Evolutionary conservation across 2,113 vertebrate species (phyloP), one percentile per base, ranked within the genome.

Genomic region (Motacilla alba): DNA sequence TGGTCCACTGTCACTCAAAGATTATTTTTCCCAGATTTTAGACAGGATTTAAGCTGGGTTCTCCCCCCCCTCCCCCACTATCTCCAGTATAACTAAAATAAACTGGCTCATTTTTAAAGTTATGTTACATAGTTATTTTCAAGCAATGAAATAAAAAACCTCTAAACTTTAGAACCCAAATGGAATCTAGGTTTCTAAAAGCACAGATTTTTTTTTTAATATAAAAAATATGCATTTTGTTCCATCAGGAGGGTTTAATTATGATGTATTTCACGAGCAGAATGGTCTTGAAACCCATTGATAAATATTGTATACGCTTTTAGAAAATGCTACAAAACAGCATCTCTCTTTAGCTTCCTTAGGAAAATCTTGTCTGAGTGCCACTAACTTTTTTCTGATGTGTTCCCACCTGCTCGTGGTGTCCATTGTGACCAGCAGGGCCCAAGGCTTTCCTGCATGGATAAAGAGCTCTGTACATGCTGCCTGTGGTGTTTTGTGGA

Each of bases 1-100:
- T 18, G 46, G 44, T 50, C 44, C n/a, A 88, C 53, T 92, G 88
- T 69, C 85, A 80, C 58, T 88, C 60, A 77, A 50, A 80, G 59
- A 62, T 66, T 83, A 17, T 69, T 93, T 88, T 74, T 7, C 63
- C 50, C 63, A 83, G 63, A 85, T 86, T 94, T 83, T 64, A 83
- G 50, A 66, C 55, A 67, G 46, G 35, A 73, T 88, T 90, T 83
- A 37, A 76, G n/a, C 15, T 66, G 39, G 17, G 22, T 5, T 10
- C 11, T 8, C 5, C 4, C 2, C 5, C 12, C 4, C 3, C 2
- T 3, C 12, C 7, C 1, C 12, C 15, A 9, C 74, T 60, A 44
- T 66, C 44, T 78, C 30, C 41, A 72, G 27, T 52, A 15, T 59
- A 77, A 52, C 21, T 75, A 68, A 86, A 94, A 90, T 46, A 90